Evolutionary conservation across 2,113 vertebrate species (phyloP).

Genomic region (Galemys pyrenaicus): DNA sequence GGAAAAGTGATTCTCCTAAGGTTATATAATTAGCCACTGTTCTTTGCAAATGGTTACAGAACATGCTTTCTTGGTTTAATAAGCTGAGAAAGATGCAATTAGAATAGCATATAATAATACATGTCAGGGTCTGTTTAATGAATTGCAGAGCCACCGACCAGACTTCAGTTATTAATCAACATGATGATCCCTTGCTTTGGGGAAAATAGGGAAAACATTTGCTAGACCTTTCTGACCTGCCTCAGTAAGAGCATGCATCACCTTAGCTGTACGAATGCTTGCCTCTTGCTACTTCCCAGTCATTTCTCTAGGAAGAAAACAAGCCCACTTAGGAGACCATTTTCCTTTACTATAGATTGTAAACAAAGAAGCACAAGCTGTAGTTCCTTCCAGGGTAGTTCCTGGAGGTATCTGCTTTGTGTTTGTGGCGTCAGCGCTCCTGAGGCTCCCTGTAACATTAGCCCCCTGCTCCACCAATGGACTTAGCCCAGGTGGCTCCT

Average conservation of each 20-base stretch:
- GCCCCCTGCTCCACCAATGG: not conserved
- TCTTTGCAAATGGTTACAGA: not conserved
- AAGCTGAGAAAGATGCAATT: not conserved
- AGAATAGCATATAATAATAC: not conserved
- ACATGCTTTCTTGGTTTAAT: not conserved
- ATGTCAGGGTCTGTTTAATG: not conserved
- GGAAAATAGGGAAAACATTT: not conserved
- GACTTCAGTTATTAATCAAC: not conserved
- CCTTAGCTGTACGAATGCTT: not conserved
- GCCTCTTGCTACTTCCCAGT: not conserved
- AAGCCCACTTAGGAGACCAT: not conserved
- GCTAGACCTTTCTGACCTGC: not conserved
- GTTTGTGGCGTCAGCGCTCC: not conserved
- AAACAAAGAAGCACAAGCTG: not conserved
- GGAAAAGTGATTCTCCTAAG: not conserved
- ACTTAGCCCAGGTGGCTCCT: not conserved
- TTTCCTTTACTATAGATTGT: not conserved
- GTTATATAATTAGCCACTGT: not conserved
- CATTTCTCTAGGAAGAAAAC: not conserved
- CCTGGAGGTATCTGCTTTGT: not conserved
- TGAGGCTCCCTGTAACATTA: not conserved
- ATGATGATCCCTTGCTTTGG: not conserved
- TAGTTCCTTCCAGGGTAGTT: not conserved
- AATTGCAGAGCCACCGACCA: not conserved
- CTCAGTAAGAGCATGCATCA: not conserved